Base-by-base conservation (phyloP, 2,797 vertebrate genomes). In the Sparidentex hasta region DNA sequence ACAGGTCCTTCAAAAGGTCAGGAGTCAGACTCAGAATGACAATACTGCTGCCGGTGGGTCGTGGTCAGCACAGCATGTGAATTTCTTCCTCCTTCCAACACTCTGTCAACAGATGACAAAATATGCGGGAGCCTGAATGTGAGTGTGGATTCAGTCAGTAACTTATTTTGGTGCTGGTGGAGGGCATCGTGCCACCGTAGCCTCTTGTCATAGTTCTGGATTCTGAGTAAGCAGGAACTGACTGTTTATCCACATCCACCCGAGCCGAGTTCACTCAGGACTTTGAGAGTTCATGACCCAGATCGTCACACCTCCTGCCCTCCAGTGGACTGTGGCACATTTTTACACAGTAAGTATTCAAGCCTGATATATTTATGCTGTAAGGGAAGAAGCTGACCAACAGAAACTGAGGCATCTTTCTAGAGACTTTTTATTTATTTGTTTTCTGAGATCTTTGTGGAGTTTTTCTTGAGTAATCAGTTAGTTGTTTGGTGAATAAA, bases 51-150 rank as follows among this genome's bases (percentile, higher is more conserved):
- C 33, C 33, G 74, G 64, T 59, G 46, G 38, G 27, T 70, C 4
- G 1, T 17, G 33, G 64, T 71, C 56, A 38, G 79, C 23, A 3
- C 78, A 44, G 47, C 61, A 69, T 75, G 47, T 16, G 65, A 67
- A 54, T 51, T n/a, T 52, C 20, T 56, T 69, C 72, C 73, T 82
- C 27, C 47, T 50, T 91, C 84, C 87, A 87, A 48, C n/a, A 51
- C 51, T 76, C 85, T 87, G 86, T 91, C 87, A 90, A 75, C 84
- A 79, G 72, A 77, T 80, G 64, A 84, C 71, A 84, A 78, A 91
- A 85, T 88, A 86, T 87, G 78, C 64, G 78, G 80, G 51, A 86
- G 74, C 71, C 71, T 74, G 75, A 86, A 63, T 86, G 18, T 56
- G 67, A 84, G 57, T 66, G 68, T 83, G 82, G 82, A 85, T 71